Evolutionary conservation across 2,888 invertebrate species (phyloP).

Genomic region (Brachynemurus nebulosus): DNA sequence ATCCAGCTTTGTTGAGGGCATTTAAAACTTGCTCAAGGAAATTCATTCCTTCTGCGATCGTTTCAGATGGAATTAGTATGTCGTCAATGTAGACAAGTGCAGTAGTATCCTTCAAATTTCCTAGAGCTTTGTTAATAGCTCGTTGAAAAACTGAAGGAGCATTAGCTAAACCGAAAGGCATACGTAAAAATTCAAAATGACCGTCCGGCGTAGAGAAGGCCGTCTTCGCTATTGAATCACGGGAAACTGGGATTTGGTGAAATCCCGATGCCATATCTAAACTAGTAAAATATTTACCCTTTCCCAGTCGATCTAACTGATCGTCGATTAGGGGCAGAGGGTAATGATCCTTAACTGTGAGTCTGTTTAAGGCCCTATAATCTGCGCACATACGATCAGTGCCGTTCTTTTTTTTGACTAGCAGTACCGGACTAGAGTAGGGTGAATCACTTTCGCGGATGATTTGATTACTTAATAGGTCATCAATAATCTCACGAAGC

Average conservation of each 20-base stretch:
- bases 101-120: constrained; percentile 13
- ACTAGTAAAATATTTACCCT: constrained; percentile 14
- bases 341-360: constrained; percentile 19
- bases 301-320: constrained; percentile 17
- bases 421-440: constrained; percentile 17
- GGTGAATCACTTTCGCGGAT: no score
- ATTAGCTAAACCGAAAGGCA: constrained; percentile 19
- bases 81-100: constrained; percentile 16
- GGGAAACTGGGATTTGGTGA: not conserved
- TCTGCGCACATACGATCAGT: constrained; percentile 17
- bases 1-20: constrained; percentile 12
- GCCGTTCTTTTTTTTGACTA: constrained; percentile 18
- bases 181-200: constrained; percentile 16
- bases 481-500: no score
- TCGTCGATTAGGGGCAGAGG: constrained; percentile 20
- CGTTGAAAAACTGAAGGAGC: constrained; percentile 19
- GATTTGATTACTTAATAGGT: no score
- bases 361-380: constrained; percentile 18
- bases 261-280: constrained; percentile 15
- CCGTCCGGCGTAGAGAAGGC: constrained; percentile 1
- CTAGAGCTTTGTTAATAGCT: constrained; percentile 15
- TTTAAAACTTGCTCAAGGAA: constrained; percentile 13
- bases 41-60: constrained; percentile 13
- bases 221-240: constrained; percentile 1
- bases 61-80: constrained; percentile 12